Conservation (phyloP, 2,888 invertebrate genomes). For the Gibbula magus region DNA sequence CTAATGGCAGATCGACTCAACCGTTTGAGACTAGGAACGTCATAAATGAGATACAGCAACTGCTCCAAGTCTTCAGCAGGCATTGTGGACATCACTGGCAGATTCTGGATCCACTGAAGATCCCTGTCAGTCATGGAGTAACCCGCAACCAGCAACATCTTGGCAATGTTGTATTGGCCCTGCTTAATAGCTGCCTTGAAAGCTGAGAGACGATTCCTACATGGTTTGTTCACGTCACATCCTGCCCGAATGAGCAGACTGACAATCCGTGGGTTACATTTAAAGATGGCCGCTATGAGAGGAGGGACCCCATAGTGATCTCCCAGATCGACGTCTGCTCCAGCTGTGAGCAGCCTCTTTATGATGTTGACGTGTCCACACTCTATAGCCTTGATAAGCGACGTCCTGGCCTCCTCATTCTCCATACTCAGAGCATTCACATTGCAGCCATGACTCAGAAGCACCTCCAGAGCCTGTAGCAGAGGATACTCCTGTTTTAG, state of each 20-base stretch:
- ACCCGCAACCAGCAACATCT: neutral
- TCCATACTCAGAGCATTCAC: conserved; percentile 30
- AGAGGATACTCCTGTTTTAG: no score
- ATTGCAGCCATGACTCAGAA: conserved; percentile 43
- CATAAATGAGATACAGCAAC: neutral
- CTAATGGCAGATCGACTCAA: neutral
- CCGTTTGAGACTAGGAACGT: neutral
- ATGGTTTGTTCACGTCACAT: conserved; percentile 23
- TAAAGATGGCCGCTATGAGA: conserved; percentile 34
- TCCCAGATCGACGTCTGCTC: conserved; percentile 46
- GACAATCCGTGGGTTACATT: neutral
- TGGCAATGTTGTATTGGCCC: neutral
- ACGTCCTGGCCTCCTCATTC: conserved; percentile 48
- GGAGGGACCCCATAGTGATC: conserved; percentile 47
- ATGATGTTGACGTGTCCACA: conserved; percentile 41
- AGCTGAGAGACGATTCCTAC: conserved; percentile 18
- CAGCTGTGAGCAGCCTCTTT: conserved; percentile 38
- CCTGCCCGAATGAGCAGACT: conserved; percentile 12
- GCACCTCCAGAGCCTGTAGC: conserved; percentile 35
- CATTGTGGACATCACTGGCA: neutral
- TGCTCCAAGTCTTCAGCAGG: neutral
- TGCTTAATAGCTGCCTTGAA: conserved; percentile 9
- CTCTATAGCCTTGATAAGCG: conserved; percentile 47
- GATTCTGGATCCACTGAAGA: neutral
- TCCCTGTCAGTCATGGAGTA: neutral